Base-by-base conservation (phyloP, 2,113 vertebrate genomes). In the Nerophis ophidion region DNA sequence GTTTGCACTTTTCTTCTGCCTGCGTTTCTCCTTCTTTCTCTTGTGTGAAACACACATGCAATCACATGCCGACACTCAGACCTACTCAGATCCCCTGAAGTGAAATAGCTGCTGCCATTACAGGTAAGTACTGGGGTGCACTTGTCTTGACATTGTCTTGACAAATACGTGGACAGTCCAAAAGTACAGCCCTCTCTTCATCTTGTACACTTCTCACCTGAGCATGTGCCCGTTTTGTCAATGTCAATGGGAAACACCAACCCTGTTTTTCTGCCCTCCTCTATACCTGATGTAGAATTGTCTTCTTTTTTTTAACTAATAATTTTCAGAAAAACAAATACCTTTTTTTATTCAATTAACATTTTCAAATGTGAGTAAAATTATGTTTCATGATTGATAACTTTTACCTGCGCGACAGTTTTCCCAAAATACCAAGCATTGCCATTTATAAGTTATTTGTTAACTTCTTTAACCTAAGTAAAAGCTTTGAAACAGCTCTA, bases 131-230 rank as follows among this genome's bases (percentile, higher is more conserved):
- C 74, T 55, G 65, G 66, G 73, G 67, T 69, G 61, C 65, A 75
- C 71, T 83, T 78, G 68, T 79, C 69, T 75, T 72, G 79, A 84
- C 79, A 84, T 74, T 76, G 62, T 78, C 71, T 80, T 72, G 71
- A 75, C 74, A 80, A 78, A 78, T 71, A 71, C 74, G 74, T 57
- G 71, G 74, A 72, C 75, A 58, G 57, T 34, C 68, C 13, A 75
- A 74, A 70, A 74, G 62, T 75, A 62, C 71, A 65, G 33, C 56
- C 12, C 40, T 44, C 11, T 44, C 11, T 44, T 44, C 12, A 44
- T 44, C 10, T 44, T 44, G 11, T 68, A 63, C 63, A 75, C 67
- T 79, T 56, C 36, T 42, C 36, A 42, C n/a, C 10, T 12, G 15
- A 55, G 16, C 54, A 16, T 42, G 54, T 19, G 36, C 17, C 38